Base-by-base conservation (phyloP, 23 tunicate species). In the Phallusia fumigata region DNA sequence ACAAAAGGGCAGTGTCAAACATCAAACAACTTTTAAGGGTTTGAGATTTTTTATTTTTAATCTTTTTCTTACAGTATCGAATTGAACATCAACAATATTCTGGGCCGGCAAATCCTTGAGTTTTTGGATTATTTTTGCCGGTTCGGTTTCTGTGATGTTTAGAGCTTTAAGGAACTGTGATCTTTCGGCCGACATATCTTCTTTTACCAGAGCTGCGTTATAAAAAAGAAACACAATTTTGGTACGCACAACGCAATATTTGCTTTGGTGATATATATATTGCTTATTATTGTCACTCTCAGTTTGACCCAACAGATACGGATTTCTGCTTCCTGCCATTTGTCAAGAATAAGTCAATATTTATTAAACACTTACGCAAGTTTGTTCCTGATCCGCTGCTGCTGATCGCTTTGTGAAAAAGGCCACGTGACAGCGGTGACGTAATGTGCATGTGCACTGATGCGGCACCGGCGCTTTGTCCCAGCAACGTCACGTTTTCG, bases 391-490 rank as follows among this genome's bases (percentile, higher is more conserved):
- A n/a, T 16, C 90, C 90, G 51, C 90, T 87, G 18, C 0, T 33
- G 16, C 47, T 31, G 22, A 87, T 87, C 3, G 81, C 85, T 47
- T 76, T 81, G 76, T 87, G 90, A 30, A 87, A 81, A 50, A 87
- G 80, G 0, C 80, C 90, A 75, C 75, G 76, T 33, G 90, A 74
- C 58, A 81, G 33, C 0, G 90, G 86, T 44, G 90, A 74, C 22
- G 74, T 35, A 81, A 81, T 75, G 64, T 81, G 76, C 26, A 82
- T 64, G 21, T 51, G 0, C 0, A 64, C 80, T 53, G 82, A 11
- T 5, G 19, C 51, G 35, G 81, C 74, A 64, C 90, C 90, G n/a
- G 90, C 77, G 44, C 90, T 87, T 75, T 87, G 86, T 12, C 90
- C 90, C 75, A 87, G 81, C 31, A 87, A 33, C 0, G 86, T 81